Evolutionary conservation across 1,140 invertebrate species (phyloP).

Genomic region (Trichonephila clavipes): DNA sequence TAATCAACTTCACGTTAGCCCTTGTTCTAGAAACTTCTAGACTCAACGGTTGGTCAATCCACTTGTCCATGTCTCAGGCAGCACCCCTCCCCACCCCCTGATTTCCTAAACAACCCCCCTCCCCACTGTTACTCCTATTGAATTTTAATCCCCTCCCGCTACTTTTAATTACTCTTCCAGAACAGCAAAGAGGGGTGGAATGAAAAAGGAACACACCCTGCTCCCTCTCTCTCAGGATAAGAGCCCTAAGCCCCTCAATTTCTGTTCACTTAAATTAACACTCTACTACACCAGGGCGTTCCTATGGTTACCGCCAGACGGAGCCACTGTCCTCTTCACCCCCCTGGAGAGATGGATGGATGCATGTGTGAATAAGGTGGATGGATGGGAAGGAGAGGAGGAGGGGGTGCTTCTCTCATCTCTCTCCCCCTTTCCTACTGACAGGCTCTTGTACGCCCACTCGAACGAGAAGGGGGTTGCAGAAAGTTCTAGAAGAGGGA

Average conservation of each 20-base stretch:
- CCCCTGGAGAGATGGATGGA: constrained; percentile 59
- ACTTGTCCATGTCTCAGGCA: background rate
- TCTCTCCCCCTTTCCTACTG: background rate
- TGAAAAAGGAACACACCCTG: background rate
- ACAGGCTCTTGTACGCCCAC: constrained; percentile 65
- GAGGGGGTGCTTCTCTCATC: background rate
- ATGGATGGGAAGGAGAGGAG: constrained; percentile 32
- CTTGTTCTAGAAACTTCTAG: background rate
- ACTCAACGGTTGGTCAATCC: background rate
- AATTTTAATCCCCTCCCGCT: background rate
- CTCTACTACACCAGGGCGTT: constrained; percentile 51
- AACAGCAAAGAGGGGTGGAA: background rate
- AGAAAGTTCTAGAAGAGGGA: constrained; percentile 10
- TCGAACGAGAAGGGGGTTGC: constrained; percentile 34
- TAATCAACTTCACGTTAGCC: background rate
- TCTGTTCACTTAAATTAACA: constrained; percentile 66
- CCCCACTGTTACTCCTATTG: background rate
- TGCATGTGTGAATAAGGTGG: constrained; percentile 24
- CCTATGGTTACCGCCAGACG: constrained; percentile 75
- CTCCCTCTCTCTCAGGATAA: background rate
- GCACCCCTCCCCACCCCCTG: background rate
- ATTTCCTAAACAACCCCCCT: background rate
- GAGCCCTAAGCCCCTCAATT: constrained; percentile 24
- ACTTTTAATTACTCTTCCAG: constrained; percentile 27
- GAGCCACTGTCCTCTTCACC: constrained; percentile 53